Evolutionary conservation across 2,888 invertebrate species (phyloP), one percentile per base, ranked within the genome.

Genomic region (Incurvaria masculella): DNA sequence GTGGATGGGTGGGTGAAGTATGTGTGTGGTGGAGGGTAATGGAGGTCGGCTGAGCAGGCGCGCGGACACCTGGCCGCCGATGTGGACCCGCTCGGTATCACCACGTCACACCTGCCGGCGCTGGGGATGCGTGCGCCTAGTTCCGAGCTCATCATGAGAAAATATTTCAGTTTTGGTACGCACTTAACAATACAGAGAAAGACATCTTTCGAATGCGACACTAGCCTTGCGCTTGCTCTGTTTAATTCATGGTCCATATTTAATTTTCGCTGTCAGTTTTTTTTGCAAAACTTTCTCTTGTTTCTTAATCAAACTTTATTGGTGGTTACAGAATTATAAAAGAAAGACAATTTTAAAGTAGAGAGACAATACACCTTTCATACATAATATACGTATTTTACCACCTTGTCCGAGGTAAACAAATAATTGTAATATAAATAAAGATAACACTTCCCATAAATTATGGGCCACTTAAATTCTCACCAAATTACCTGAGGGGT

Each of bases 21-120:
- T 10, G 10, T 10, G 19, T 40, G 42, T 4, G 6, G 20, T 14
- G 11, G 6, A 14, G 3, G 21, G 20, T 42, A 47, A 27, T 17
- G 14, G 16, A 16, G 46, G 8, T 45, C 38, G 46, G 66, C 64
- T 65, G 65, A 66, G 58, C 82, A 95, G 94, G 88, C 92, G 72
- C 89, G 94, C 75, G 96, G 95, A 67, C 95, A 96, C 82, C 87
- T 94, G 80, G 89, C 92, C 63, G 92, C 95, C 59, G 89, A 90
- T 69, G 81, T 96, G 82, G 96, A 97, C 82, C 96, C 97, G 59
- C 85, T 97, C 70, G 91, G 89, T 81, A 94, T 97, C 80, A 88
- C 83, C 75, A 86, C 86, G 78, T 83, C 84, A 65, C 83, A 83
- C 69, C 81, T 82, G 73, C 78, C 78, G 62, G 63, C 63, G 57